phyloP scores from a whole-genome alignment of 2,888 invertebrate genomes.

The Drosophila setosimentum region DNA sequence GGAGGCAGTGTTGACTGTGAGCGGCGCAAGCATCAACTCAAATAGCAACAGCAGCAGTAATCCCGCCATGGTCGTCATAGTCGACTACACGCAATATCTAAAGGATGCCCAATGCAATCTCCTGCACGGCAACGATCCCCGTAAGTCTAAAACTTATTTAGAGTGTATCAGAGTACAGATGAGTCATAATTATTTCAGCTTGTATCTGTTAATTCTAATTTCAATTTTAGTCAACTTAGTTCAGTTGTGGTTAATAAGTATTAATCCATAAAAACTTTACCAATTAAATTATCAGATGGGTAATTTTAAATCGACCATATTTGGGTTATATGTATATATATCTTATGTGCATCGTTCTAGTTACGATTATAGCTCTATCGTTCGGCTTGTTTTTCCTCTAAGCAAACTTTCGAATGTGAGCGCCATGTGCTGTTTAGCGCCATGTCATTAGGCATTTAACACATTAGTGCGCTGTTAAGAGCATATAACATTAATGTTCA shows the following conservation, averaged over 20 bases:
- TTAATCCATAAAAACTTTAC: neutral
- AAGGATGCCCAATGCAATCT: constrained; percentile 84
- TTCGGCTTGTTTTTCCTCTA: neutral
- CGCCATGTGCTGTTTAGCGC: neutral
- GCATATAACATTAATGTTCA: neutral
- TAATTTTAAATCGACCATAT: too few relatives aligned
- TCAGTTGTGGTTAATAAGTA: neutral
- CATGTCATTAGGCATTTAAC: neutral
- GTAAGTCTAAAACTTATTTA: constrained; percentile 64
- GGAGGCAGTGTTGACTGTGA: constrained; percentile 39
- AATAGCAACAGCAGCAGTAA: constrained; percentile 78
- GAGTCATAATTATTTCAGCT: too few relatives aligned
- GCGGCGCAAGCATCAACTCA: constrained; percentile 46
- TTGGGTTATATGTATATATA: neutral
- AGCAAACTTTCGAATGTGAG: neutral
- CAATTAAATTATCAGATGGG: neutral
- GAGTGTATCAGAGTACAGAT: neutral
- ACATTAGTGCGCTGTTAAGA: neutral
- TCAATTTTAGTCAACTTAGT: too few relatives aligned
- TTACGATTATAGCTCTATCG: neutral
- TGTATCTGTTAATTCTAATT: too few relatives aligned
- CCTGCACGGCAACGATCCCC: constrained; percentile 77
- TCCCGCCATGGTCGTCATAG: constrained; percentile 70
- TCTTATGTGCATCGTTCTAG: neutral
- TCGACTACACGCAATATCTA: constrained; percentile 85